Conservation (phyloP, 2,113 vertebrate species). For the Sapayoa aenigma region DNA sequence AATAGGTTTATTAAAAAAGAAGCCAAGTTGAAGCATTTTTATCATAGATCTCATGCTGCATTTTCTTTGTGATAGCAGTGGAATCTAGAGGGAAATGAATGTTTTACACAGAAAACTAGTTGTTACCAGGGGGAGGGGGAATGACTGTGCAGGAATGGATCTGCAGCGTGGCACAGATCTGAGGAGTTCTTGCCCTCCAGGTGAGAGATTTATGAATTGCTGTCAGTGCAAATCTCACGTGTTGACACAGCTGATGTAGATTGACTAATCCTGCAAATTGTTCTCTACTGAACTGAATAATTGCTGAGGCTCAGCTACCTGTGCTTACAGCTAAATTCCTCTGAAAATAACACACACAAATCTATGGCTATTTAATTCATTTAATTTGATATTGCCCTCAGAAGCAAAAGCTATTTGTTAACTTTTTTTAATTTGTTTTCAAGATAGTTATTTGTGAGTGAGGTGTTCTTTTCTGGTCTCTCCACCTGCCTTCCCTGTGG, state of each 20-base stretch:
- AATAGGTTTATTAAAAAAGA: slow-evolving; percentile 43
- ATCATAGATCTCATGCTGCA: background rate
- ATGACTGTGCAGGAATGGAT: background rate
- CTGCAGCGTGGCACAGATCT: background rate
- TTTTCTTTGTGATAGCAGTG: slow-evolving; percentile 10
- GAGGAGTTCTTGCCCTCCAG: background rate
- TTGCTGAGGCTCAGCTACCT: slow-evolving; percentile 18
- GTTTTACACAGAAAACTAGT: background rate
- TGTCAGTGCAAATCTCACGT: slow-evolving; percentile 17
- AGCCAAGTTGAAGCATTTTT: background rate
- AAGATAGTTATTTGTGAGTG: background rate
- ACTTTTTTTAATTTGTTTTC: background rate
- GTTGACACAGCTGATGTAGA: slow-evolving; percentile 32
- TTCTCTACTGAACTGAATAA: slow-evolving; percentile 33
- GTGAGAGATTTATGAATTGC: background rate
- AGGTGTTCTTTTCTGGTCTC: background rate
- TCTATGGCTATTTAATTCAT: background rate
- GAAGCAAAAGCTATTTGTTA: background rate
- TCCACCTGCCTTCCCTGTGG: fast-evolving
- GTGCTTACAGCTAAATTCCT: slow-evolving; percentile 30
- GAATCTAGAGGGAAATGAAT: slow-evolving; percentile 2
- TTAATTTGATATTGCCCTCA: background rate
- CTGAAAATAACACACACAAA: background rate
- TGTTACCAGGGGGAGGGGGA: background rate
- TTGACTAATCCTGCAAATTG: slow-evolving; percentile 10